These are phyloP conservation scores for Heliconius sara DNA, from an alignment of 2,888 invertebrate species.

Conservation along the genomic window DNA sequence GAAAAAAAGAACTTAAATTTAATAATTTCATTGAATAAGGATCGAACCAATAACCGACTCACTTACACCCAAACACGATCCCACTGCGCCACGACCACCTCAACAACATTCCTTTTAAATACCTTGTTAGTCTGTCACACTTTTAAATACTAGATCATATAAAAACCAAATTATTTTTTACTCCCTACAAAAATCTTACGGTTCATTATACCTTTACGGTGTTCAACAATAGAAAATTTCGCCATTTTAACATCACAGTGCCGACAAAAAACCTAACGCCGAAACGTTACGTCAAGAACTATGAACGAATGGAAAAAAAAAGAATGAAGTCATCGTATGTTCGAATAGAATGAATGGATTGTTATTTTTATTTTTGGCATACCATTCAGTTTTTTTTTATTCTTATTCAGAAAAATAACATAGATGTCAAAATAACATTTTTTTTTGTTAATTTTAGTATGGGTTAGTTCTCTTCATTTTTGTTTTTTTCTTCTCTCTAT, in stretches of 20 bases:
- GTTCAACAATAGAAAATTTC: slow-evolving; percentile 24
- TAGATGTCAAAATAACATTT: too few relatives aligned
- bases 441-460: too few relatives aligned
- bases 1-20: not conserved
- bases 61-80: too few relatives aligned
- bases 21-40: not conserved
- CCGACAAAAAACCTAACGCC: not conserved
- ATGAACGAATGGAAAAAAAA: slow-evolving; percentile 16
- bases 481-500: too few relatives aligned
- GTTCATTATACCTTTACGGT: slow-evolving; percentile 7
- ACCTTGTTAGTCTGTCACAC: not conserved
- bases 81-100: not conserved
- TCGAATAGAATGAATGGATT: not conserved
- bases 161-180: not conserved
- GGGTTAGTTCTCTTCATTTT: too few relatives aligned
- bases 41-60: not conserved
- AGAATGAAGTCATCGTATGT: not conserved
- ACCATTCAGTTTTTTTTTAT: not conserved
- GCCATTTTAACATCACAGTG: slow-evolving; percentile 18
- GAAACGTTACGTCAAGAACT: not conserved
- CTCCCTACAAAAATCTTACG: not conserved
- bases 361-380: not conserved
- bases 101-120: not conserved
- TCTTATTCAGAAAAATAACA: too few relatives aligned
- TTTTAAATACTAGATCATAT: not conserved